Base-by-base conservation (phyloP, 2,888 invertebrate species). In the Sisyra nigra region DNA sequence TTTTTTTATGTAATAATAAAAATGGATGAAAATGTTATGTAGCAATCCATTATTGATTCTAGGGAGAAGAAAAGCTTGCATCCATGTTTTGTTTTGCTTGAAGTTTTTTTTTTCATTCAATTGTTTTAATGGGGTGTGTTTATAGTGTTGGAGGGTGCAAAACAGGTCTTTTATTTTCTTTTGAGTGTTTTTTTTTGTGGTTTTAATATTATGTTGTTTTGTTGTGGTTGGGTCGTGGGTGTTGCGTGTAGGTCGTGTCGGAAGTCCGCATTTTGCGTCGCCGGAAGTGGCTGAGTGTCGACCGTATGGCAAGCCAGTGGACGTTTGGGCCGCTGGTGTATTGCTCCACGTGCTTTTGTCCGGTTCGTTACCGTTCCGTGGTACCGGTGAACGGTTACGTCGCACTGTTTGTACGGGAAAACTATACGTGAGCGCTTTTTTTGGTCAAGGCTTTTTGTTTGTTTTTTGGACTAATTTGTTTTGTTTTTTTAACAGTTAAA, bases 291-390 rank as follows among this genome's bases (percentile, higher is more conserved):
- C 97, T 14, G 80, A 87, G 48, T 76, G 87, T 56, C 80, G 87
- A 61, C 75, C 87, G 53, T 91, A 89, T 66, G 86, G 88, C 31
- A 94, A 94, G 61, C 84, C 92, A 1, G 91, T 93, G 49, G 98
- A 98, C 63, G 88, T 97, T 46, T 98, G 98, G 98, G 87, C 93
- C 29, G 89, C 92, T 19, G 97, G 98, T 8, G 87, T 96, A 42
- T 72, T 97, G 53, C 71, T 98, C 36, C 96, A 94, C 62, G 83
- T 94, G 13, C 72, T 98, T 35, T 71, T 98, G 32, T 88, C 92
- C 38, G 98, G 98, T 4, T 83, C 86, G 45, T 71, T 96, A 53
- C 98, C 98, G 9, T 98, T 97, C 61, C 78, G 85, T 51, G 98
- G 98, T 39, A 91, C 93, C 45, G 85, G 88, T 49, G 86, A 94